Conservation (phyloP, 2,888 invertebrate species). For the Exocentrus adspersus region DNA sequence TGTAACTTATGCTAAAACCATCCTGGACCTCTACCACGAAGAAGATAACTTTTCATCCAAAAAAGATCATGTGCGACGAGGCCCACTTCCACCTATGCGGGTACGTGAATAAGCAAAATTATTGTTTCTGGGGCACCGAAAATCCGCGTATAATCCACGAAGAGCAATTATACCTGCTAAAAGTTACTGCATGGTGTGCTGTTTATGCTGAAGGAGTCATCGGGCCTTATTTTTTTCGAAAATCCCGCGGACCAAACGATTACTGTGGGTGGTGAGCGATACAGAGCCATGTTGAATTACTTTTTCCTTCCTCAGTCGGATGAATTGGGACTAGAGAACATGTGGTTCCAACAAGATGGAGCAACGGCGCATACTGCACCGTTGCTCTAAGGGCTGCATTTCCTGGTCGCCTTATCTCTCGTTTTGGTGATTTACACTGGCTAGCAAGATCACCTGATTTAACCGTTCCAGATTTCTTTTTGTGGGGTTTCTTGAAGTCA, state of each 20-base stretch:
- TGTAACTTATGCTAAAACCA: constrained; percentile 21
- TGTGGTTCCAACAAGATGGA: constrained; percentile 3
- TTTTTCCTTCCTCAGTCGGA: not conserved
- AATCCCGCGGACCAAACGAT: not conserved
- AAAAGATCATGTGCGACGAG: not conserved
- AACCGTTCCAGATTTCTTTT: not conserved
- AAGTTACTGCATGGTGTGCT: not conserved
- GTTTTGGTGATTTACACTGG: not conserved
- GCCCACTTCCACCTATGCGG: not conserved
- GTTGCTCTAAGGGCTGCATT: not conserved
- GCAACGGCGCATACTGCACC: not conserved
- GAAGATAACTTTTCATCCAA: not conserved
- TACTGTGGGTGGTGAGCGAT: not conserved
- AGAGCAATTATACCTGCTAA: not conserved
- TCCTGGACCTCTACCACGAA: not conserved
- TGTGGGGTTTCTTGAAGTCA: constrained; percentile 29
- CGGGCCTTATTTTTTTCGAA: not conserved
- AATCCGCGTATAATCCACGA: not conserved
- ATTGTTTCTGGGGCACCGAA: not conserved
- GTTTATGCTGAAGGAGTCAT: not conserved
- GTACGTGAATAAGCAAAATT: not conserved
- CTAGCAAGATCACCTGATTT: not conserved
- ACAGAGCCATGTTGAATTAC: not conserved
- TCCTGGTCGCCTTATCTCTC: not conserved
- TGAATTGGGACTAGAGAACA: not conserved